phyloP scores from a whole-genome alignment of 2,797 vertebrate species.

The Cuniculus paca region DNA sequence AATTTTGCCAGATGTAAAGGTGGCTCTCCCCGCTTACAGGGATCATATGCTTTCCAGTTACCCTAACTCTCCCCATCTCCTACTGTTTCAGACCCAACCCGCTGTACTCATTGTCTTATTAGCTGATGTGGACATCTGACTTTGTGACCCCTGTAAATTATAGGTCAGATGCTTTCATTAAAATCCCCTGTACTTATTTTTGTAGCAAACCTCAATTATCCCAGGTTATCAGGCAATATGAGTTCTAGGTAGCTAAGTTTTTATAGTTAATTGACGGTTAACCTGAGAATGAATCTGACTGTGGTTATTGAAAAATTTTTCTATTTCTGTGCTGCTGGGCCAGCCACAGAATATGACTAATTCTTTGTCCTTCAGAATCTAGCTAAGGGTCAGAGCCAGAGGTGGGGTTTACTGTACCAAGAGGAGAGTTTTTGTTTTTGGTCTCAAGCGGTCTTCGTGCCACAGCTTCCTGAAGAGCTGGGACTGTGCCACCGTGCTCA shows the following conservation, averaged over 20 bases:
- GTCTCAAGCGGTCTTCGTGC: neutral
- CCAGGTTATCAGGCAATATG: neutral
- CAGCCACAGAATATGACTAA: neutral
- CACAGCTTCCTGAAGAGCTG: neutral
- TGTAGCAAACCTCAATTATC: slow-evolving; percentile 62
- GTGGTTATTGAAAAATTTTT: slow-evolving; percentile 47
- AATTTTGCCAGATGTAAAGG: neutral
- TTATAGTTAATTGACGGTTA: slow-evolving; percentile 71
- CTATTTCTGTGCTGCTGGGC: neutral
- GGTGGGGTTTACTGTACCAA: neutral
- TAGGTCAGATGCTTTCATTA: slow-evolving; percentile 61
- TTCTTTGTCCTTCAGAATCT: slow-evolving; percentile 1
- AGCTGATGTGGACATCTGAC: neutral
- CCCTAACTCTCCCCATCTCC: neutral
- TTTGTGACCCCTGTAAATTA: slow-evolving; percentile 24
- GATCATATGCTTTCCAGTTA: fast-evolving
- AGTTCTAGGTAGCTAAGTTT: slow-evolving; percentile 23
- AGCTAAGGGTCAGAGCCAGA: neutral
- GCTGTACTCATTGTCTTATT: neutral
- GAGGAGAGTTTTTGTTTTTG: neutral
- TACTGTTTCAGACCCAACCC: neutral
- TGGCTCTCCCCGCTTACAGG: no score
- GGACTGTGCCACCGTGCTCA: neutral
- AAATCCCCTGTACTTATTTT: slow-evolving; percentile 60
- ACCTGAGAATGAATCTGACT: slow-evolving; percentile 24